Evolutionary conservation across 2,797 vertebrate genomes (phyloP), one percentile per base, ranked within the genome.

Genomic region (Schizothorax lantsangensis): DNA sequence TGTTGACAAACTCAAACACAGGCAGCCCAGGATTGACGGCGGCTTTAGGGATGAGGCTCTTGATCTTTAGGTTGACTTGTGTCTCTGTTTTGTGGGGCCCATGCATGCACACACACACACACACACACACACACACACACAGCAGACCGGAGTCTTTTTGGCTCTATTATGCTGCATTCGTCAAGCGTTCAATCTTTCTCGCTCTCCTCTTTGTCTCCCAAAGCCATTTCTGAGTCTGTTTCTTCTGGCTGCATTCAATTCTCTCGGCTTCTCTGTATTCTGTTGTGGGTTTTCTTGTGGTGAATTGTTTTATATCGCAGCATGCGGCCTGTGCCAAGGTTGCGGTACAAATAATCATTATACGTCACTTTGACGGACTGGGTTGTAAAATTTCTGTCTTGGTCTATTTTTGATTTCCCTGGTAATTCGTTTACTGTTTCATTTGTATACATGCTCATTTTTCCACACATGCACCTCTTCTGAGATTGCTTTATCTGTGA

Each of bases 211-310:
- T 85, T 82, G 73, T 80, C 79, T 77, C 87, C 79, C 69, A 57
- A 85, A 77, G 36, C 73, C 79, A 88, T 88, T 88, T 88, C 72
- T 49, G 57, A 88, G 69, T 84, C 83, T 66, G 68, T 85, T 80
- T 81, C 23, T 77, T 75, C 49, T 81, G 54, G 57, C 64, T 54
- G 75, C 71, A 47, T 64, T 82, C 71, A 82, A 86, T 82, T 86
- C 85, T 66, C 33, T 49, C 33, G 11, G 36, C 84, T 57, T 69
- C 82, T 80, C 47, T 82, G 30, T 80, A 52, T 81, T 47, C 47
- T 80, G 57, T 75, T 75, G 68, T 57, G 30, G 38, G 71, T 84
- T 77, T 62, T 38, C 73, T 38, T 19, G 33, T 40, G 40, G 47
- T 64, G 43, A 80, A 66, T 52, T 86, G 77, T 82, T 77, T 47